Evolutionary conservation across 2,888 invertebrate genomes (phyloP).

Genomic region (Parnassius glacialis): DNA sequence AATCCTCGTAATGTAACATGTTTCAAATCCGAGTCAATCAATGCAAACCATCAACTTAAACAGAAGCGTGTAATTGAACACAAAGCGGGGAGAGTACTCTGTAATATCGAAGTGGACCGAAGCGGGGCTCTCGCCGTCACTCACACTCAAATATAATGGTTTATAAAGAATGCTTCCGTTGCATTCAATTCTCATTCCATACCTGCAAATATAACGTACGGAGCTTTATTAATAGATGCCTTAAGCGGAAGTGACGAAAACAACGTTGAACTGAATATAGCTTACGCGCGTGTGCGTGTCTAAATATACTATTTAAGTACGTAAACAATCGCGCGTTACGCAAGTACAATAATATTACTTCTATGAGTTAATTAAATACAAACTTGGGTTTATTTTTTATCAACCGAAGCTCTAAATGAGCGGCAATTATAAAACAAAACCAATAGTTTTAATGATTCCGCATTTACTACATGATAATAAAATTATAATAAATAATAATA

Average conservation of each 20-base stretch:
- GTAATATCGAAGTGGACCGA: slow-evolving; percentile 35
- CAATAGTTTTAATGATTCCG: too few relatives aligned
- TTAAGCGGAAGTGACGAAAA: slow-evolving; percentile 37
- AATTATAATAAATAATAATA: too few relatives aligned
- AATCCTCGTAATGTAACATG: too few relatives aligned
- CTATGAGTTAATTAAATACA: too few relatives aligned
- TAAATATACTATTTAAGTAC: slow-evolving; percentile 4
- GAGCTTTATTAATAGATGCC: slow-evolving; percentile 31
- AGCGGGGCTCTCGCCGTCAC: slow-evolving; percentile 51
- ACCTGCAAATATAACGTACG: slow-evolving; percentile 32
- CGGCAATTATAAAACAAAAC: too few relatives aligned
- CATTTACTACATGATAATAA: too few relatives aligned
- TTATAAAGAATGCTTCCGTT: slow-evolving; percentile 55
- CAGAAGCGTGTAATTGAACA: slow-evolving; percentile 28
- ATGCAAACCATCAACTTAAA: slow-evolving; percentile 17
- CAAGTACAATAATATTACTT: too few relatives aligned
- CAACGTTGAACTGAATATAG: slow-evolving; percentile 16
- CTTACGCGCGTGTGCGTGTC: slow-evolving; percentile 1
- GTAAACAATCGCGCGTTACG: background rate
- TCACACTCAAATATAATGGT: slow-evolving; percentile 53
- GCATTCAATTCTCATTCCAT: slow-evolving; percentile 35
- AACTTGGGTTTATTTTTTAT: too few relatives aligned
- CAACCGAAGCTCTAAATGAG: too few relatives aligned
- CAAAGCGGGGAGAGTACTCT: slow-evolving; percentile 35
- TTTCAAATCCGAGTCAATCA: slow-evolving; percentile 22